Evolutionary conservation across 2,113 vertebrate species (phyloP), one percentile per base, ranked within the genome.

Genomic region (Triplophysa rosa): DNA sequence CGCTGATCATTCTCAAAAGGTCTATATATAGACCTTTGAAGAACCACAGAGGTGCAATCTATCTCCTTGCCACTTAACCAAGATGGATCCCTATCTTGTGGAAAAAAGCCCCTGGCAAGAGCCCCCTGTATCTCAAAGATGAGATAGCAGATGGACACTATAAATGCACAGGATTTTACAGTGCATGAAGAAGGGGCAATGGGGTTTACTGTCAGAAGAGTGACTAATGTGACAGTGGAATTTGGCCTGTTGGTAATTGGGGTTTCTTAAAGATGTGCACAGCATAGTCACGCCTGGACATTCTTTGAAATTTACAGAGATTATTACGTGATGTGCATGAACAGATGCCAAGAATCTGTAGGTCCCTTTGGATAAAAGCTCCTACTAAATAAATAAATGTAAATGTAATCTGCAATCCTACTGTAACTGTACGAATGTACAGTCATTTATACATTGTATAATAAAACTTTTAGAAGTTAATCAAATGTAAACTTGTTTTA

Each of bases 11-110:
- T 73, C 10, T 67, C 23, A 2, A 19, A 67, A 67, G 10, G 23
- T 67, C 7, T 59, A 78, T 42, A 78, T 61, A 67, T 72, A 82
- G 64, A 61, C 56, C 29, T 67, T 64, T 63, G 63, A 21, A 80
- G n/a, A 58, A 61, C 67, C 3, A 0, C 11, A 49, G 19, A 14
- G 21, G 11, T 78, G 75, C 42, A 47, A 64, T 70, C 42, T 45
- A n/a, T 49, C 42, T 77, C 59, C 12, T 33, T 70, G 45, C 4
- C 67, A 70, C 54, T 77, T 65, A 70, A 12, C 42, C 70, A 75
- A 52, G n/a, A 42, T 52, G 49, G 49, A 64, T 56, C 42, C 26
- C 26, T 68, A 52, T 80, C 58, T 63, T 54, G 23, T 10, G 13
- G 21, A 33, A 45, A 63, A 24, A 67, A 7, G 78, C 67, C 67